Evolutionary conservation across 1,140 invertebrate genomes (phyloP), one percentile per base, ranked within the genome.

Genomic region (Leptinotarsa defecta): DNA sequence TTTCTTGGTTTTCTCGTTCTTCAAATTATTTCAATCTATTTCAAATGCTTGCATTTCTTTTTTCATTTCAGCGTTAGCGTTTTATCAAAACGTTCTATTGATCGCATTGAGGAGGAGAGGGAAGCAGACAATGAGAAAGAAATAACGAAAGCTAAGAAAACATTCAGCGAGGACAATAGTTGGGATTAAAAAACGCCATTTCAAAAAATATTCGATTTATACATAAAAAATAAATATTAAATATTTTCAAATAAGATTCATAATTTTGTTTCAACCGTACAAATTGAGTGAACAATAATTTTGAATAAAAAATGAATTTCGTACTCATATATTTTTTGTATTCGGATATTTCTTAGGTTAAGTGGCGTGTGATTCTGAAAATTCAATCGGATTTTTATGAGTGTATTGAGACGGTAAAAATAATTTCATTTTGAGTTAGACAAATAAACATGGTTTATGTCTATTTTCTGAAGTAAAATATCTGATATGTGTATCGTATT

Each of bases 41-140:
- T 62, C 17, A n/a, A 13, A 62, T 62, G 57, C 1, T 34, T 34
- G 34, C 34, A 34, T 43, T 43, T 43, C 8, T 34, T n/a, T 15
- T 62, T 62, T 48, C n/a, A 27, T 27, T 67, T 69, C 48, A 63
- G 57, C 43, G 65, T 48, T 65, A 64, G 76, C 15, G 72, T 52
- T 62, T 72, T 74, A 1, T 75, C 74, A 13, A 79, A 79, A 69
- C 43, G 75, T 48, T 76, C 75, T 17, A 77, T 77, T 19, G 71
- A 77, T n/a, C 75, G 73, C 5, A 75, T 71, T 24, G 76, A 74
- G 49, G 78, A 75, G 68, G 73, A 75, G 63, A 27, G 5, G 6
- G 48, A 52, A 15, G 17, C 48, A 34, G 68, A 70, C 43, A 57
- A 74, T 11, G 65, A 73, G 19, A 22, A 13, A 5, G 27, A 4